Base-by-base conservation (phyloP, 2,113 vertebrate species). In the Melanerpes aurifrons region DNA sequence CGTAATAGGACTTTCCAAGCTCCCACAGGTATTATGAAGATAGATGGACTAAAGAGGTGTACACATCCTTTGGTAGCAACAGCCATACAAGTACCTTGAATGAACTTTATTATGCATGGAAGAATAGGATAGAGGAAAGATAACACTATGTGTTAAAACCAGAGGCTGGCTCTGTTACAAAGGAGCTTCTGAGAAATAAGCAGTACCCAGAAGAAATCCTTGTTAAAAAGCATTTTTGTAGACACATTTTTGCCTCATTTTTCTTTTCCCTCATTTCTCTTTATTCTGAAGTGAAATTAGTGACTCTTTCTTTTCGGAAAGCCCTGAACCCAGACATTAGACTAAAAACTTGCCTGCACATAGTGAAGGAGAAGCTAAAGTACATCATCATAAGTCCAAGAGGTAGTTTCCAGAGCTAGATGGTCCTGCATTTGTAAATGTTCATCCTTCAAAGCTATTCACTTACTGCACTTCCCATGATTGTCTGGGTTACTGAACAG, bases 1-100 rank as follows among this genome's bases (percentile, higher is more conserved):
- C 68, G 15, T 92, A 87, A 93, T 93, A 93, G 89, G 89, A 89
- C 82, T 89, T 89, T 80, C 31, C 82, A 62, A 80, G 84, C 71
- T 95, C 79, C 75, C 82, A 21, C 68, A 85, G 87, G 75, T 87
- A 85, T 95, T 85, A 63, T 18, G 43, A 82, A 92, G 94, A 94
- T 67, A 82, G 74, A 93, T 76, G 57, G 78, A 64, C 68, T 74
- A 3, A 70, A 62, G 77, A 87, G 69, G 59, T n/a, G 53, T 50
- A 18, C 37, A 5, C 45, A 62, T 84, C 70, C 73, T 54, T 58
- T 75, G 79, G 67, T 73, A 89, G 28, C 89, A 92, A 14, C 72
- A 89, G 62, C 79, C 32, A 10, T 35, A 1, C 9, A 64, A 71
- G 48, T 58, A 37, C 64, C 57, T 89, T 37, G 83, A 62, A 29